Evolutionary conservation across 2,113 vertebrate species (phyloP), one percentile per base, ranked within the genome.

Genomic region (Clarias macrocephalus): DNA sequence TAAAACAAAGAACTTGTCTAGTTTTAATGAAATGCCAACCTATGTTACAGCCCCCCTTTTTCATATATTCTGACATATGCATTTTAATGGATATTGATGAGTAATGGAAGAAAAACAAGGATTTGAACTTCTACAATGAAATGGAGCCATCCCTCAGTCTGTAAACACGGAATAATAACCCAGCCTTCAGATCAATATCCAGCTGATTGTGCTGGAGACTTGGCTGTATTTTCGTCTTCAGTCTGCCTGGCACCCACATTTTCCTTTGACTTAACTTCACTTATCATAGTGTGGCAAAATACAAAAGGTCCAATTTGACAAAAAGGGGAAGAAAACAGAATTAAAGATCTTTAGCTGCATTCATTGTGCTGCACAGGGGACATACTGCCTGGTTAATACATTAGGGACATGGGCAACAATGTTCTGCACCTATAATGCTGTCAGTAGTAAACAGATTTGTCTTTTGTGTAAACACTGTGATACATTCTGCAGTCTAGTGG

Each of bases 121-220:
- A 82, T 86, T 91, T 86, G 57, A 76, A 42, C 48, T 84, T 90
- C 82, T 73, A 63, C 80, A 42, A 85, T 77, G 73, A n/a, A 79
- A 77, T 56, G 33, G 56, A 90, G 52, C 88, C 85, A 92, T 91
- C 91, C 84, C 80, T 80, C 52, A 87, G 82, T 89, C 66, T n/a
- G 66, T 87, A 57, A 90, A 88, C 84, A 90, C 60, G 85, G 56
- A 91, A 91, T 88, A 85, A 85, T 88, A 87, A 88, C 87, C 82
- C 77, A 90, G 86, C 75, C 68, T 75, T 86, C 19, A 18, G 89
- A 93, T 92, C 91, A 90, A 93, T 93, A 90, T 56, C 87, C 70
- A 16, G 19, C 72, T 89, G 59, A 89, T 91, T 80, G 52, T 73
- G 89, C 87, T 92, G 52, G 79, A 85, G 89, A 75, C 86, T 90